Conservation (phyloP, 2,113 vertebrate genomes). For the Indicator indicator region DNA sequence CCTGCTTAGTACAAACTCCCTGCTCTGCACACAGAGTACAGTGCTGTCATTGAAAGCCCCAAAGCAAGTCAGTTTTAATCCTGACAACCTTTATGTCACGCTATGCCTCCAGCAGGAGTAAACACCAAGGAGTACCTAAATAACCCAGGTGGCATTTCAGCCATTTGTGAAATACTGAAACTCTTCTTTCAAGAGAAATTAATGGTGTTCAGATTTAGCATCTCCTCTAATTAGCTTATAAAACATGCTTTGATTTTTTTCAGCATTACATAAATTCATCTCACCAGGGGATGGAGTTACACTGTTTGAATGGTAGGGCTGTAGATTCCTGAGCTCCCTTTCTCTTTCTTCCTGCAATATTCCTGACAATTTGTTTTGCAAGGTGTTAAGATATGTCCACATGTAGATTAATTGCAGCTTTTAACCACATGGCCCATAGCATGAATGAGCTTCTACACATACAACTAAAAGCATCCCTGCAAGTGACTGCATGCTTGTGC, state of each 20-base stretch:
- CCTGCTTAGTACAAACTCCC: background rate
- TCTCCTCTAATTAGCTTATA: background rate
- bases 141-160: background rate
- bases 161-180: background rate
- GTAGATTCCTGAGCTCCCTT: background rate
- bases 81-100: background rate
- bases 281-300: background rate
- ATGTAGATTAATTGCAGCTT: background rate
- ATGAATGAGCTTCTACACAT: background rate
- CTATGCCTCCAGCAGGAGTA: background rate
- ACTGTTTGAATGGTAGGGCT: background rate
- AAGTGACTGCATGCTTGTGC: rapidly evolving
- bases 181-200: background rate
- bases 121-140: background rate
- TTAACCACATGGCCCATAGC: background rate
- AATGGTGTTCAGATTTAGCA: background rate
- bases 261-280: background rate
- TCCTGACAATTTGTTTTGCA: background rate
- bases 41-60: background rate
- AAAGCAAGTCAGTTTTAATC: background rate
- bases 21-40: background rate
- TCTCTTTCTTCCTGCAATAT: background rate
- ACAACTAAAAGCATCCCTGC: background rate
- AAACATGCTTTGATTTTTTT: background rate
- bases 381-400: background rate